Conservation (phyloP, 2,113 vertebrate genomes). For the Xenus cinereus region DNA sequence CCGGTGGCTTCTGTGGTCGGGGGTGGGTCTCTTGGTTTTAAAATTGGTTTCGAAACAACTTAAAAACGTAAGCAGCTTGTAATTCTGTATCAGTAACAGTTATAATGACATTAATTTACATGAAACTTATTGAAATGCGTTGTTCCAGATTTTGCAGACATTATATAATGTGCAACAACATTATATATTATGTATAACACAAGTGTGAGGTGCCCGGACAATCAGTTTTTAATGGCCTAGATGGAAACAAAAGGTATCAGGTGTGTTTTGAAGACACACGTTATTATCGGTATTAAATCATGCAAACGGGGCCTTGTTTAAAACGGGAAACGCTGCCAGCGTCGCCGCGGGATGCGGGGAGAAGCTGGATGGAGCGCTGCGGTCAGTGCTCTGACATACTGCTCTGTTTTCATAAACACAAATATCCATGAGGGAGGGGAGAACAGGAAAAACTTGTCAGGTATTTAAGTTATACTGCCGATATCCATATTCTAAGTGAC, state of each 20-base stretch:
- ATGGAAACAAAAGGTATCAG: background rate
- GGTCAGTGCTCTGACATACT: fast-evolving
- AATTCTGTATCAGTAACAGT: background rate
- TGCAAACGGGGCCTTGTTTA: background rate
- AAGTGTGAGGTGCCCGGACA: background rate
- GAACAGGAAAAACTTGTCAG: background rate
- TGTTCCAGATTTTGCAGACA: background rate
- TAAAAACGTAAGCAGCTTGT: background rate
- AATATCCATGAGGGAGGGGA: fast-evolving
- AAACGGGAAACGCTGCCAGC: fast-evolving
- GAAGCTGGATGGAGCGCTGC: fast-evolving
- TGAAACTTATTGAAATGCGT: background rate
- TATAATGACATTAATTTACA: background rate
- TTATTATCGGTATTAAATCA: background rate
- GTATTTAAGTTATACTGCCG: too few relatives aligned
- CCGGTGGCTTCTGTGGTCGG: fast-evolving
- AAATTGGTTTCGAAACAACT: background rate
- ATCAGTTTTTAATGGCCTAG: background rate
- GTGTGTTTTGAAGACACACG: background rate
- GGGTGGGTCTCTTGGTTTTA: background rate
- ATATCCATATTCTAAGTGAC: fast-evolving
- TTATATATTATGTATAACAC: too few relatives aligned
- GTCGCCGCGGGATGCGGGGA: fast-evolving
- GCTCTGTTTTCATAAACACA: too few relatives aligned
- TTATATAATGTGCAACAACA: too few relatives aligned